These are phyloP conservation scores for Onychostoma macrolepis DNA, from an alignment of 2,113 vertebrate genomes.

Conservation along the genomic window DNA sequence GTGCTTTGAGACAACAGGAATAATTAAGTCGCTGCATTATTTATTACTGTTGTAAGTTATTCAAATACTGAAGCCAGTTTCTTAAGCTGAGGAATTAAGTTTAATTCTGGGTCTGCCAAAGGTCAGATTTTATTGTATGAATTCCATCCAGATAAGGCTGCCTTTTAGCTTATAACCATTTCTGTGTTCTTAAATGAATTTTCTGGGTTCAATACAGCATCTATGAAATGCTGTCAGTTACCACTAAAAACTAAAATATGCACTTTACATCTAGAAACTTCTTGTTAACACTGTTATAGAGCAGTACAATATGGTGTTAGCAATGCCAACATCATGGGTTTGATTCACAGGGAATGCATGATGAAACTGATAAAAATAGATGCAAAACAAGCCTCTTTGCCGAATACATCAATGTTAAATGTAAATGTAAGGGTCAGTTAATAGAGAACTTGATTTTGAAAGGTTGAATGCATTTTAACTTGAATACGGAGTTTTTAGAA, in stretches of 20 bases:
- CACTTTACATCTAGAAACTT: not conserved
- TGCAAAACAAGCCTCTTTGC: no score
- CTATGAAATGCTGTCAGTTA: not conserved
- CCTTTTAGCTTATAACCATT: not conserved
- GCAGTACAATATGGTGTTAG: not conserved
- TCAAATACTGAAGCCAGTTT: conserved; percentile 4
- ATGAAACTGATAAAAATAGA: not conserved
- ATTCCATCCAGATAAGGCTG: not conserved
- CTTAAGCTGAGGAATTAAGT: not conserved
- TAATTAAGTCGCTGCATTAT: not conserved
- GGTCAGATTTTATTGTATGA: not conserved
- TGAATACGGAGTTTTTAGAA: no score
- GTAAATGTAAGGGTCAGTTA: no score
- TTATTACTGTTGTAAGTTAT: not conserved
- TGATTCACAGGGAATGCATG: not conserved
- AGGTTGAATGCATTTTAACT: no score
- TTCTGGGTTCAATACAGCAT: not conserved
- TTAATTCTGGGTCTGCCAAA: not conserved
- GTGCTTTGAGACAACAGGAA: not conserved
- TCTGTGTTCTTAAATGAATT: not conserved
- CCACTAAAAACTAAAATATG: not conserved
- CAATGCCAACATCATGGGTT: not conserved
- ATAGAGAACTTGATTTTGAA: no score
- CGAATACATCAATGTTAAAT: no score
- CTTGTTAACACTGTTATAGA: not conserved